Evolutionary conservation across 2,888 invertebrate species (phyloP), one percentile per base, ranked within the genome.

Genomic region (Diploptera punctata): DNA sequence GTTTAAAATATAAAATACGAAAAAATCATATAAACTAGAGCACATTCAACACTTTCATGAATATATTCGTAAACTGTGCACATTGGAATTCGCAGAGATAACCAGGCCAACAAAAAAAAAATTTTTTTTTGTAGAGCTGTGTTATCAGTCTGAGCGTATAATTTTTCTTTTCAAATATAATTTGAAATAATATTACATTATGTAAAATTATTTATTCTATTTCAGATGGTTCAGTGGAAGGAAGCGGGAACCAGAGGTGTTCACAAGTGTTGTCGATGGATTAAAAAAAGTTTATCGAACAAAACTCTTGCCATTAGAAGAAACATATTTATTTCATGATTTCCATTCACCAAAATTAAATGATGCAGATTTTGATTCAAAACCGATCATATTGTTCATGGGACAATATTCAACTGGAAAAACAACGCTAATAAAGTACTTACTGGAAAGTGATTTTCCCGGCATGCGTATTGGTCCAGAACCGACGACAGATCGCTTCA

Each of bases 361-460:
- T 82, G 98, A 99, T 81, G 94, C 98, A 0, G 99, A 99, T 84
- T 99, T 99, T 82, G 97, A 98, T 84, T 98, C 98, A 1, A 98
- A 98, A 81, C 99, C 99, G 0, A 98, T 99, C 98, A 97, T 99
- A 77, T 85, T 99, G 75, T 86, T 99, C 33, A 98, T 99, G 44
- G 99, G 99, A 0, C 99, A 99, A 81, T 99, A 99, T 84, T 98
- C 98, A 0, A 99, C 98, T 52, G 99, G 99, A 79, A 99, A 99
- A 87, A 97, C 97, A 0, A 97, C 97, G 1, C 97, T 97, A 81
- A 97, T 97, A 78, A 93, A 94, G 79, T 98, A 98, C 83, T 85
- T 99, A 67, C 84, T 99, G 76, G 94, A 95, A 82, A 87, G 90
- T 80, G 98, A 99, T 80, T 99, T 99, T 81, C 99, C 98, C 52